phyloP scores from a whole-genome alignment of 2,797 vertebrate genomes.

The Anas flavirostris region DNA sequence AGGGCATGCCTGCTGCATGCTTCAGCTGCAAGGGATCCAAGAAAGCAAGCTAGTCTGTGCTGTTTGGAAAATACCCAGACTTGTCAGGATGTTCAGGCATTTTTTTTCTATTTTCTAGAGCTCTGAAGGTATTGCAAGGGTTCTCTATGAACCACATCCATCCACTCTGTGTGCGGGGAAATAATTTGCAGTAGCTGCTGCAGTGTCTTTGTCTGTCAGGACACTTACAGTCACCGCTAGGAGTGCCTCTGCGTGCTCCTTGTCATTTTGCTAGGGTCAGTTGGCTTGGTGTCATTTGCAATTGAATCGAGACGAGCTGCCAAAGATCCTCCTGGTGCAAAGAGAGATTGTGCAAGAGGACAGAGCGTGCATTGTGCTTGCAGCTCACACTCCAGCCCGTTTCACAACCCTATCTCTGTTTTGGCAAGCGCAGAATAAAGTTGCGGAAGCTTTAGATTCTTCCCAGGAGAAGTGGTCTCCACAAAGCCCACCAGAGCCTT shows the following conservation, averaged over 20 bases:
- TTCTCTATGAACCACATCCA: neutral
- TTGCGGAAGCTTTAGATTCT: neutral
- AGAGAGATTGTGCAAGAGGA: neutral
- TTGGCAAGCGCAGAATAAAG: neutral
- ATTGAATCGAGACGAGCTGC: neutral
- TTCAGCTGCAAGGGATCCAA: neutral
- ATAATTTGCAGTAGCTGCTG: neutral
- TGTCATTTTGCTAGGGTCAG: neutral
- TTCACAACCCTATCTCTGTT: neutral
- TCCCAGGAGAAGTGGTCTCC: neutral
- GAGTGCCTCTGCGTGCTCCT: neutral
- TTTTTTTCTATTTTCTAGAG: neutral
- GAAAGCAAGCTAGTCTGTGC: neutral
- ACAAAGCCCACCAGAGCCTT: neutral
- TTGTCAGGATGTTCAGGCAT: neutral
- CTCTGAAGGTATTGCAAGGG: neutral
- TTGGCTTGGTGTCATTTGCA: neutral
- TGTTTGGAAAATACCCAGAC: neutral
- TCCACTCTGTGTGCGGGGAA: neutral
- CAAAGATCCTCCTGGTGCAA: neutral
- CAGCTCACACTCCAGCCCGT: neutral
- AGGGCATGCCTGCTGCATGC: neutral
- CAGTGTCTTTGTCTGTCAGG: neutral
- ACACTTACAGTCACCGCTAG: rapidly evolving
- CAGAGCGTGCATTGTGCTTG: neutral